Percentiles rank a stretch among this genome's conserved stretches.
These are phyloP conservation scores for Erebia ligea DNA, from an alignment of 2,888 invertebrate species.

Conservation along the genomic window DNA sequence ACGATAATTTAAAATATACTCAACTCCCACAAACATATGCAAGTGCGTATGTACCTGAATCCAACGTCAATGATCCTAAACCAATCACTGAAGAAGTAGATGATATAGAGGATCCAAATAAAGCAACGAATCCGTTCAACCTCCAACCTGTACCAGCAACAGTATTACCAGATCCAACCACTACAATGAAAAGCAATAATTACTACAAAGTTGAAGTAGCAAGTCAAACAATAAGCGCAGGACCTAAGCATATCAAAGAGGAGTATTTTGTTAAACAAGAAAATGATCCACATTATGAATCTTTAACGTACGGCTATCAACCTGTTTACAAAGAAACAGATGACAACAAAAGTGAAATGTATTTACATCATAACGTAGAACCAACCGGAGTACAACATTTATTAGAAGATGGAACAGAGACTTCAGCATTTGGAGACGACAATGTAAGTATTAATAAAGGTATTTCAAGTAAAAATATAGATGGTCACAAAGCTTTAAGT, in stretches of 20 bases:
- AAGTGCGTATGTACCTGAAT: constrained; percentile 50
- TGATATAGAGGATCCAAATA: constrained; percentile 68
- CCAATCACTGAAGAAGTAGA: constrained; percentile 75
- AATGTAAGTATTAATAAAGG: constrained; percentile 59
- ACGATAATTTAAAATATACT: constrained; percentile 51
- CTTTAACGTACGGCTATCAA: constrained; percentile 54
- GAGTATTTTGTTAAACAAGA: constrained; percentile 46
- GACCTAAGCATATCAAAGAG: constrained; percentile 44
- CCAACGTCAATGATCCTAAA: constrained; percentile 60
- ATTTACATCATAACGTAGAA: constrained; percentile 61
- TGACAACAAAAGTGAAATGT: constrained; percentile 54
- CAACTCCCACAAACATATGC: constrained; percentile 55
- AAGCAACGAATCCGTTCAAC: constrained; percentile 44
- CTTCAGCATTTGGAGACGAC: constrained; percentile 69
- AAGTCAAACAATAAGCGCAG: constrained; percentile 54
- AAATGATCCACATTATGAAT: constrained; percentile 49
- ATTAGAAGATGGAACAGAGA: constrained; percentile 65
- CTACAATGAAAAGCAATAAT: constrained; percentile 57
- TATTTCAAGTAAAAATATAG: not conserved
- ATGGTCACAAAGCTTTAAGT: not conserved
- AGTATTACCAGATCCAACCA: constrained; percentile 49
- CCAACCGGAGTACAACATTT: constrained; percentile 68
- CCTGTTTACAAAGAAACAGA: constrained; percentile 46
- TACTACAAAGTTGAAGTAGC: constrained; percentile 66
- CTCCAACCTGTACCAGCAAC: constrained; percentile 47